phyloP scores from a whole-genome alignment of 2,113 vertebrate species.

The Oncorhynchus clarkii region DNA sequence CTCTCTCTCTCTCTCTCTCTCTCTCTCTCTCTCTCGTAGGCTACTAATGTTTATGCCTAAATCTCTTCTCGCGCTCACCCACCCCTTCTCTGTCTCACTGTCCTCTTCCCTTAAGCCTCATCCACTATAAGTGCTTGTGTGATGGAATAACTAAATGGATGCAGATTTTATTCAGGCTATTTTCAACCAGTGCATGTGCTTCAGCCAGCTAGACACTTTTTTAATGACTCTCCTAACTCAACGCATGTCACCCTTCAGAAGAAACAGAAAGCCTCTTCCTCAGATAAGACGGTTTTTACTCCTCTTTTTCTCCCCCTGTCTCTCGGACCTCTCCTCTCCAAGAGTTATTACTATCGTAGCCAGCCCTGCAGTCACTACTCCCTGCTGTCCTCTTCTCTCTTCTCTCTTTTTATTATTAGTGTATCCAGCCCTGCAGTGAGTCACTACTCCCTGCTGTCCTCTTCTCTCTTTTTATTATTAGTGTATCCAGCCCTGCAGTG shows the following conservation, averaged over 20 bases:
- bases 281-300: slow-evolving; percentile 52
- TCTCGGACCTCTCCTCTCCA: background rate
- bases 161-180: slow-evolving; percentile 75
- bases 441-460: too few species aligned
- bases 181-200: slow-evolving; percentile 58
- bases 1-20: background rate
- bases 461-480: too few species aligned
- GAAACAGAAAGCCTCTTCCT: slow-evolving; percentile 44
- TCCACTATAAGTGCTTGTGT: slow-evolving; percentile 44
- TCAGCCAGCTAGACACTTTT: slow-evolving; percentile 74
- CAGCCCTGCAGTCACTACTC: too few species aligned
- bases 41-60: slow-evolving; percentile 9
- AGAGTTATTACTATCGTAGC: background rate
- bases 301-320: slow-evolving; percentile 10
- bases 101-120: slow-evolving; percentile 53
- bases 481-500: too few species aligned
- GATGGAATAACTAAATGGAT: slow-evolving; percentile 60
- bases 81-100: background rate
- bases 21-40: slow-evolving; percentile 9
- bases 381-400: too few species aligned
- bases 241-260: slow-evolving; percentile 31
- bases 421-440: too few species aligned
- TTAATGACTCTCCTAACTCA: slow-evolving; percentile 67
- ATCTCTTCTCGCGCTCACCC: background rate
- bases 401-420: too few species aligned